A percentile compares a stretch with the other conserved stretches of the same genome.
These are phyloP conservation scores for Calephelis perditalis DNA, from an alignment of 2,888 invertebrate genomes.

Conservation along the genomic window DNA sequence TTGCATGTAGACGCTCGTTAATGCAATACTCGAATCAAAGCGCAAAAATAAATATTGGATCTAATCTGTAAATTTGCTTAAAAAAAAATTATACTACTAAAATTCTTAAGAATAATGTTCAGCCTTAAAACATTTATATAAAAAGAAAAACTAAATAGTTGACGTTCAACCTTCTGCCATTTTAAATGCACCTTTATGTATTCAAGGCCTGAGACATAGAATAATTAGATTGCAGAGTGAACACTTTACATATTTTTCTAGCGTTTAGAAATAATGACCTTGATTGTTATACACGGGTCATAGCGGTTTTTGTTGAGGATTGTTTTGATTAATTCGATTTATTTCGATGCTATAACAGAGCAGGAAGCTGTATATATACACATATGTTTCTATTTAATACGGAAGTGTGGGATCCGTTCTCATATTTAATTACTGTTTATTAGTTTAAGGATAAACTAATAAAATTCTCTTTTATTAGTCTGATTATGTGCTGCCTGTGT, in stretches of 20 bases:
- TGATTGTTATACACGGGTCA: slow-evolving; percentile 11
- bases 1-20: too few relatives aligned
- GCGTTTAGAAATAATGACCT: slow-evolving; percentile 10
- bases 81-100: neutral
- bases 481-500: too few relatives aligned
- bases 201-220: slow-evolving; percentile 34
- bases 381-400: neutral
- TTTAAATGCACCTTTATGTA: slow-evolving; percentile 29
- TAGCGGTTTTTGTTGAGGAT: slow-evolving; percentile 1
- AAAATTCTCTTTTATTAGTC: too few relatives aligned
- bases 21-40: too few relatives aligned
- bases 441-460: too few relatives aligned
- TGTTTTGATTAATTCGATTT: slow-evolving; percentile 15
- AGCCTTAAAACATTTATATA: neutral
- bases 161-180: slow-evolving; percentile 16
- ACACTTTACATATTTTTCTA: slow-evolving; percentile 13
- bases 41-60: too few relatives aligned
- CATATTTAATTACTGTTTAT: neutral
- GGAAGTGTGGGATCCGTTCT: neutral
- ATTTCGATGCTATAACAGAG: slow-evolving; percentile 16
- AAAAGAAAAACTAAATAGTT: slow-evolving; percentile 3
- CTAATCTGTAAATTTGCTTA: too few relatives aligned
- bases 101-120: too few relatives aligned
- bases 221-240: slow-evolving; percentile 20
- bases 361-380: slow-evolving; percentile 1